Base-by-base conservation (phyloP, 2,888 invertebrate species). In the Nomada goodeniana region DNA sequence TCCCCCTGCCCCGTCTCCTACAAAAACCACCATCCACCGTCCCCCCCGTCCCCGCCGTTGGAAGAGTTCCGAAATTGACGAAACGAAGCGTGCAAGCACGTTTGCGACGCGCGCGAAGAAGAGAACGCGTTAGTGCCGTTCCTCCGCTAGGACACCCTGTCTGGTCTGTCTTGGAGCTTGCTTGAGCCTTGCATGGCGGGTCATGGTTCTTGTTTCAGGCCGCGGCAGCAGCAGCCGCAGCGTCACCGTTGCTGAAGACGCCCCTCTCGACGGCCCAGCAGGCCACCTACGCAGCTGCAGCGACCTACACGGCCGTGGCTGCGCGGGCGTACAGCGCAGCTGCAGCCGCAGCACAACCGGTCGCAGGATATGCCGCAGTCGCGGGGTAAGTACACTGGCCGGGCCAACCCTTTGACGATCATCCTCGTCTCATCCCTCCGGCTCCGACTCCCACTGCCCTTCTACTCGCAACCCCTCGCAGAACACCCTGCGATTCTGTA, bases 281-380 rank as follows among this genome's bases (percentile, higher is more conserved):
- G 95, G 97, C 97, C 88, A 97, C 97, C 91, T 97, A 98, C 93
- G 97, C 98, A 93, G 97, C 97, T 84, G 98, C 98, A 90, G 97
- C 97, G 76, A 97, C 97, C 86, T 97, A 97, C 94, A 97, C 97
- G 92, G 97, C 97, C 84, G 97, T 97, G 52, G 97, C 97, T 88
- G 97, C 97, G 87, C 95, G 97, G 89, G 97, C 97, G 87, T 97
- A 97, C 90, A 96, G 96, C 89, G 97, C 97, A 82, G 96, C 96
- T 88, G 97, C 97, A 82, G 96, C 96, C 84, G 96, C 96, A 86
- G 95, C 95, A 91, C 96, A 96, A 94, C 96, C 95, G 86, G 96
- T 97, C 87, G 96, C 96, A 89, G 97, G 96, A 91, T 96, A 96
- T 92, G 96, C 96, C 90, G 95, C 96, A 89, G 96, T 96, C 86